Evolutionary conservation across 2,113 vertebrate genomes (phyloP), one percentile per base, ranked within the genome.

Genomic region (Vireo altiloquus): DNA sequence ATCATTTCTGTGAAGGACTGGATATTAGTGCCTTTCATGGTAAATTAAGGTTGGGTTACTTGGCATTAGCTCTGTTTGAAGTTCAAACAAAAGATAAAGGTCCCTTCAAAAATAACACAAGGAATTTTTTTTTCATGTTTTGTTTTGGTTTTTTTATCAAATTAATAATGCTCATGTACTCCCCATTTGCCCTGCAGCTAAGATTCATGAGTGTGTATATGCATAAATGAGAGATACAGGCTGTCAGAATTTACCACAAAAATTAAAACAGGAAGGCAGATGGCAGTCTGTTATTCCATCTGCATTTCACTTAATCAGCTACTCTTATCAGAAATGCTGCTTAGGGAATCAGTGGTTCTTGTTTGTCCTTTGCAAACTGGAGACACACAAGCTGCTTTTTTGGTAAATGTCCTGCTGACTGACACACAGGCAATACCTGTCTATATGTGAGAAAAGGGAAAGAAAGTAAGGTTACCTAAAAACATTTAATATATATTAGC

Each of bases 201-300:
- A 87, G 93, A 94, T 87, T 95, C 90, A 57, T 57, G 27, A 39
- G 33, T 37, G 53, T 85, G 44, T 82, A 23, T 80, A 42, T 47
- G 84, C 74, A 86, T 54, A 91, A 95, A 85, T 59, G n/a, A 85
- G 79, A 96, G 79, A 94, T 80, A 87, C 27, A 60, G 68, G 59
- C 85, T 82, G 23, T 66, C 60, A 10, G 8, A 80, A 81, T 83
- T 85, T 50, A 94, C 89, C 87, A 80, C 78, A 96, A 94, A 72
- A 91, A 94, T 97, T 91, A 88, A 91, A 93, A 78, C 82, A 93
- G 82, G 88, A 96, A 96, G 77, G 82, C 85, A 96, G 82, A 95
- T 91, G 82, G 94, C 82, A 96, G 94, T 54, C 82, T 93, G 91
- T 85, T 94, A 86, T 91, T 92, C 63, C 81, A 70, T 96, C 61